Conservation (phyloP, 2,113 vertebrate genomes). For the Callipepla squamata region DNA sequence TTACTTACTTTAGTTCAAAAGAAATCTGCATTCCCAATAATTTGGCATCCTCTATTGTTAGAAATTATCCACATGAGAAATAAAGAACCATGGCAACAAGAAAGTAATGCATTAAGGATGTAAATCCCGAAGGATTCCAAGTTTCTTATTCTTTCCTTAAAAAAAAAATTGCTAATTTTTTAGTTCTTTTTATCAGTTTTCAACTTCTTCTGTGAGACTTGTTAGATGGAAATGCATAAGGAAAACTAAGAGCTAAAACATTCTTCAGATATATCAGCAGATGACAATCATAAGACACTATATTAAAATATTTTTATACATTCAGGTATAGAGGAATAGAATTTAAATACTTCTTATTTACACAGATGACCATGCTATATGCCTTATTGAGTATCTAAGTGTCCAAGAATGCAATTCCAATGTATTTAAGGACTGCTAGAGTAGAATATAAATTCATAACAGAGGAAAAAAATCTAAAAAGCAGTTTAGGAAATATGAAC, state of each 20-base stretch:
- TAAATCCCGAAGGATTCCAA: neutral
- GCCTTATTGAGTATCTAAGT: neutral
- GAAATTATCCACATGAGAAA: slow-evolving; percentile 27
- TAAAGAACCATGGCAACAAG: slow-evolving; percentile 14
- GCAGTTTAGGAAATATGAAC: neutral
- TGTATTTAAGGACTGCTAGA: neutral
- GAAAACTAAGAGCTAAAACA: neutral
- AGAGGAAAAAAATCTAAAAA: neutral
- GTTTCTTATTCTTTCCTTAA: neutral
- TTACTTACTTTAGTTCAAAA: slow-evolving; percentile 26
- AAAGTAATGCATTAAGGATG: neutral
- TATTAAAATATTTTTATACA: neutral
- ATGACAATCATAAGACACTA: neutral
- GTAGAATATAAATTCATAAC: neutral
- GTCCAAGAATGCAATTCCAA: neutral
- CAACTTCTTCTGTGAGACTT: neutral
- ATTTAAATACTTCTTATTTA: neutral
- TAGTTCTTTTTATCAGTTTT: neutral
- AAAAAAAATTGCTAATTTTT: neutral
- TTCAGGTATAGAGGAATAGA: neutral
- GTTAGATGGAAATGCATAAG: neutral
- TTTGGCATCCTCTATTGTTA: slow-evolving; percentile 10
- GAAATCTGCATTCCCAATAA: neutral
- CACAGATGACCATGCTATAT: neutral
- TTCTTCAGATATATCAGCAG: neutral